phyloP scores from a whole-genome alignment of 2,888 invertebrate species.

The Ptilodon capucinus region DNA sequence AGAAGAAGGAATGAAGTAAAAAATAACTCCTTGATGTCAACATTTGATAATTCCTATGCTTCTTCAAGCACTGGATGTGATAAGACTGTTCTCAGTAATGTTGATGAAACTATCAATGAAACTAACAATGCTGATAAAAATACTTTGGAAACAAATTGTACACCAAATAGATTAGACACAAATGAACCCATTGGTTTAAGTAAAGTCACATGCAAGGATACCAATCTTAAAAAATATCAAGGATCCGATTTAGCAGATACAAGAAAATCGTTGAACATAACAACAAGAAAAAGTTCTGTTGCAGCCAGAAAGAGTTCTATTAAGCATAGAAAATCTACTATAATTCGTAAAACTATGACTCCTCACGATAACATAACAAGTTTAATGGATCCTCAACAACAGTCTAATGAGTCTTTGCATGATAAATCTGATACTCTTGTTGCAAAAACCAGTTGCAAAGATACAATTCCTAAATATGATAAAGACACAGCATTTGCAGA shows the following conservation, averaged over 20 bases:
- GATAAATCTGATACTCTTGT: conserved; percentile 1
- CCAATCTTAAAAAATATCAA: not conserved
- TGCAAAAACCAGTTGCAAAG: not conserved
- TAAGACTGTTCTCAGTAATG: conserved; percentile 51
- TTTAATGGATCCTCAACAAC: not conserved
- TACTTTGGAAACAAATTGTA: conserved; percentile 7
- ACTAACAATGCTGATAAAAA: conserved; percentile 2
- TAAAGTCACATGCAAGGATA: conserved; percentile 3
- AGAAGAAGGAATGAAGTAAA: conserved; percentile 57
- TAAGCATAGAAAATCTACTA: conserved; percentile 5
- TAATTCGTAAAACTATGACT: not conserved
- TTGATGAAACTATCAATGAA: not conserved
- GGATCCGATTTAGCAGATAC: not conserved
- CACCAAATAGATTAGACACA: conserved; percentile 6
- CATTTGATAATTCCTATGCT: conserved; percentile 47
- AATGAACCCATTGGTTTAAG: not conserved
- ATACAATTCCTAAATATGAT: not conserved
- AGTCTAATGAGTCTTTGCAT: not conserved
- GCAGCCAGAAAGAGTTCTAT: conserved; percentile 28
- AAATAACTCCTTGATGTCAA: conserved; percentile 52
- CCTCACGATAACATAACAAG: not conserved
- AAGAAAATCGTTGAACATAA: conserved; percentile 25
- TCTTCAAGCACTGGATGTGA: conserved; percentile 53
- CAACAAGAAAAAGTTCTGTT: conserved; percentile 35
- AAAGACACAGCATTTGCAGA: conserved; percentile 1